phyloP scores from a whole-genome alignment of 2,113 vertebrate species.

The Notothenia coriiceps region DNA sequence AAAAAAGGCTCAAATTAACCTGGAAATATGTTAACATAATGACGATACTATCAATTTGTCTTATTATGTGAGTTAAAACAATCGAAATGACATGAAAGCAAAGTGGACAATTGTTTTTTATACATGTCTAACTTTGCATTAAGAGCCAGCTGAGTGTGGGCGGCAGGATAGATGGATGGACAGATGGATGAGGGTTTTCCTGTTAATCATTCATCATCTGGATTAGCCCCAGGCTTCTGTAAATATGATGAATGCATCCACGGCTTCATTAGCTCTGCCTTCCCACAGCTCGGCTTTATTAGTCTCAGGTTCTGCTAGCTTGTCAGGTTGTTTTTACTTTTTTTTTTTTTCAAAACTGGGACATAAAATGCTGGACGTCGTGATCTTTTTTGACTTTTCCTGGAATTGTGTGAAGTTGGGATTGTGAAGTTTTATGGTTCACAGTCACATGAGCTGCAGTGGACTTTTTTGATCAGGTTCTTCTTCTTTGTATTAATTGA shows the following conservation, averaged over 20 bases:
- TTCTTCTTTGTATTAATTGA: not conserved
- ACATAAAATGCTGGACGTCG: conserved; percentile 18
- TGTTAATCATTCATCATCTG: conserved; percentile 90
- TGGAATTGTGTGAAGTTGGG: conserved; percentile 27
- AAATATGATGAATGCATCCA: conserved; percentile 86
- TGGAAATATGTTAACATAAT: too few relatives aligned
- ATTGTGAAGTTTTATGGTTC: conserved; percentile 14
- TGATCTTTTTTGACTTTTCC: not conserved
- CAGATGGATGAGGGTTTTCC: conserved; percentile 77
- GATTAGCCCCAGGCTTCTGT: conserved; percentile 85
- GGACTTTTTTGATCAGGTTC: not conserved
- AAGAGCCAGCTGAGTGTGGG: conserved; percentile 54
- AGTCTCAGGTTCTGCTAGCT: conserved; percentile 33
- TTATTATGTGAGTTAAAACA: not conserved
- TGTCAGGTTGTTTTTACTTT: conserved; percentile 3
- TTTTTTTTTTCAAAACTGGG: not conserved
- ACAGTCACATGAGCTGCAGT: conserved; percentile 25
- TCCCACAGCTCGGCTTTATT: conserved; percentile 68
- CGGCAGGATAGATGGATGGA: conserved; percentile 63
- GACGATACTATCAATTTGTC: too few relatives aligned
- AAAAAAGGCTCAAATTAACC: too few relatives aligned
- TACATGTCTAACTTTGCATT: conserved; percentile 5
- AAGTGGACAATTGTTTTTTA: not conserved
- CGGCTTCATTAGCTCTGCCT: conserved; percentile 67
- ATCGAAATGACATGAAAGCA: conserved; percentile 10